Conservation (phyloP, 2,113 vertebrate species). For the Malaclemys terrapin region DNA sequence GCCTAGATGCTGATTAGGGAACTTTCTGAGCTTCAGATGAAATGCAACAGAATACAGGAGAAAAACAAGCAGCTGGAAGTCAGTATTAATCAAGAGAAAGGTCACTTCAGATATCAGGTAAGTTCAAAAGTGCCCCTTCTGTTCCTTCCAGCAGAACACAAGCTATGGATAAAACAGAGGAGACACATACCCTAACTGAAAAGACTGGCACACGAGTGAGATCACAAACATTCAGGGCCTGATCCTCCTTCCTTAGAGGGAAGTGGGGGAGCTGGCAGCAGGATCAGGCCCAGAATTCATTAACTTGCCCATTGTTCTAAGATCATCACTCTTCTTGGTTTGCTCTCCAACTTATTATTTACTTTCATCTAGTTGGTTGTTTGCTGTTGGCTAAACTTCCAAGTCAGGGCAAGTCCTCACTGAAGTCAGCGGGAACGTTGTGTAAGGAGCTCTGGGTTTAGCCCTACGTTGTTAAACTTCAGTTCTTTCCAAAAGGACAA, state of each 20-base stretch:
- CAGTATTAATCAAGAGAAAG: constrained; percentile 62
- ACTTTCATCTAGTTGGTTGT: neutral
- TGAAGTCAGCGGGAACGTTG: neutral
- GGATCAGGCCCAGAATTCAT: neutral
- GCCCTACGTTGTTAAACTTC: neutral
- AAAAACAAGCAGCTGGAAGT: constrained; percentile 75
- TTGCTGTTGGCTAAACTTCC: neutral
- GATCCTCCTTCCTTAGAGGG: neutral
- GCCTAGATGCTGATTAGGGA: constrained; percentile 75
- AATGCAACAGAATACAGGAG: constrained; percentile 69
- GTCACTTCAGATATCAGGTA: constrained; percentile 77
- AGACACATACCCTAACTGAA: neutral
- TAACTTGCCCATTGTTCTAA: neutral
- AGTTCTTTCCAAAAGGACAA: neutral
- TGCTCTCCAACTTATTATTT: neutral
- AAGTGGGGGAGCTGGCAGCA: neutral
- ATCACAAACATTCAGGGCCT: neutral
- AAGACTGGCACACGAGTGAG: neutral
- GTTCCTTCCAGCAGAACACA: neutral
- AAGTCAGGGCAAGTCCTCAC: neutral
- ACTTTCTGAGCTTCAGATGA: constrained; percentile 77
- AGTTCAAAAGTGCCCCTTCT: neutral
- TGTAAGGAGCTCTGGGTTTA: neutral
- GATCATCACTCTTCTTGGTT: neutral
- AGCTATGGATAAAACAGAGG: neutral